A percentile compares a stretch with the other conserved stretches of the same genome.
phyloP scores from a whole-genome alignment of 2,113 vertebrate species.

The Prionailurus viverrinus region DNA sequence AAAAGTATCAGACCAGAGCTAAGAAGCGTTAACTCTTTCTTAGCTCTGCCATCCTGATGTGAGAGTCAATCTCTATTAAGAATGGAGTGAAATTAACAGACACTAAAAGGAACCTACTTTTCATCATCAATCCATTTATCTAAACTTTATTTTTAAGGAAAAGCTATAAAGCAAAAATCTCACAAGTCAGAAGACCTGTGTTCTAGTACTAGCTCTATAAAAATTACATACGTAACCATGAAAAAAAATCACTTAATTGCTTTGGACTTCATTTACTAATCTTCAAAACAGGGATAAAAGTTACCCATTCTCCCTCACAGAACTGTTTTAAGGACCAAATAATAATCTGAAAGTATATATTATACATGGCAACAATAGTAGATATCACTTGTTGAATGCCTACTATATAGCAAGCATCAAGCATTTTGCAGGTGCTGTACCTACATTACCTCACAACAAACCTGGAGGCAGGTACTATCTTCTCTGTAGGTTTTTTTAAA shows the following conservation, averaged over 20 bases:
- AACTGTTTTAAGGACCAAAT: slow-evolving; percentile 26
- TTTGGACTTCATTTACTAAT: slow-evolving; percentile 18
- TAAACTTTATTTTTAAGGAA: slow-evolving; percentile 34
- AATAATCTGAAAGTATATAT: slow-evolving; percentile 5
- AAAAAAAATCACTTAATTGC: not conserved
- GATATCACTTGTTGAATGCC: not conserved
- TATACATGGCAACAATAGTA: not conserved
- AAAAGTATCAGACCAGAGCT: slow-evolving; percentile 7
- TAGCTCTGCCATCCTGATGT: not conserved
- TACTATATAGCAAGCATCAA: not conserved
- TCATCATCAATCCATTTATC: not conserved
- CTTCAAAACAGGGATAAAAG: slow-evolving; percentile 2
- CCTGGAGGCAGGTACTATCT: not conserved
- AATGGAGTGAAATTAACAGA: not conserved
- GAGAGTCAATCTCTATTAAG: not conserved
- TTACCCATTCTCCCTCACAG: not conserved
- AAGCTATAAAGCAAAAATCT: slow-evolving; percentile 41
- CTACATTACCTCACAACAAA: not conserved
- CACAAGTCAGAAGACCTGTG: not conserved
- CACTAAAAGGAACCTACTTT: slow-evolving; percentile 47
- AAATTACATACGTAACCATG: not conserved
- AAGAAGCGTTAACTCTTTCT: slow-evolving; percentile 16
- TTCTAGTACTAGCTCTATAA: not conserved
- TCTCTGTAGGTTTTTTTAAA: not conserved
- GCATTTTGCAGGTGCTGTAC: not conserved